Base-by-base conservation (phyloP, 2,113 vertebrate species). In the Corynorhinus townsendii region DNA sequence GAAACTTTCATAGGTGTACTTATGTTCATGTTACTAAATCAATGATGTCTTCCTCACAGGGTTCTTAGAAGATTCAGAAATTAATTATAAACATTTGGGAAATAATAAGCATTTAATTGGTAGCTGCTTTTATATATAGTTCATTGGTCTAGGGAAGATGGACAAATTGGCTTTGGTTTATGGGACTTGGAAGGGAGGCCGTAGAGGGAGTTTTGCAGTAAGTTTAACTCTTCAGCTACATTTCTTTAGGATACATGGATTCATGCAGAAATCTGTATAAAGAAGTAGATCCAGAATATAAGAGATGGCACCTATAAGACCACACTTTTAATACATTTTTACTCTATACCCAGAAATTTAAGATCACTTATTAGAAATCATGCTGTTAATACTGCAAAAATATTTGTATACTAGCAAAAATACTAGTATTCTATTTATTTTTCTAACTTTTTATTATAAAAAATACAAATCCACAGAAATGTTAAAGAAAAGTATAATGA, bases 301-400 rank as follows among this genome's bases (percentile, higher is more conserved):
- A 35, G 54, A 92, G 66, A 73, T 1, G 33, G 28, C 7, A 38
- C 73, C 15, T 26, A 1, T 62, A 40, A 28, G 26, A 82, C 24
- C 28, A n/a, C 59, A 66, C 47, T 66, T 90, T 85, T 8, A 77
- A 47, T 56, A 2, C 86, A 47, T 35, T 84, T 81, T 96, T 86
- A 91, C 11, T 47, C 64, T 62, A 83, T 75, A 71, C 28, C 17
- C 14, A 76, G 86, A 94, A 84, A 88, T 89, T 89, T 83, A 95
- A n/a, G 30, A n/a, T 71, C 35, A 89, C 16, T 79, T 22, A 38
- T 89, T 62, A 95, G 91, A 88, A 54, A 82, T 19, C 45, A 54
- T 49, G 17, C 76, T 92, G 7, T 71, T 49, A 62, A 35, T 54
- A 62, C 19, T 82, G 11, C 28, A 35, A n/a, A 90, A 86, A 56